Evolutionary conservation across 2,113 vertebrate genomes (phyloP).

Genomic region (Dasyornis broadbenti): DNA sequence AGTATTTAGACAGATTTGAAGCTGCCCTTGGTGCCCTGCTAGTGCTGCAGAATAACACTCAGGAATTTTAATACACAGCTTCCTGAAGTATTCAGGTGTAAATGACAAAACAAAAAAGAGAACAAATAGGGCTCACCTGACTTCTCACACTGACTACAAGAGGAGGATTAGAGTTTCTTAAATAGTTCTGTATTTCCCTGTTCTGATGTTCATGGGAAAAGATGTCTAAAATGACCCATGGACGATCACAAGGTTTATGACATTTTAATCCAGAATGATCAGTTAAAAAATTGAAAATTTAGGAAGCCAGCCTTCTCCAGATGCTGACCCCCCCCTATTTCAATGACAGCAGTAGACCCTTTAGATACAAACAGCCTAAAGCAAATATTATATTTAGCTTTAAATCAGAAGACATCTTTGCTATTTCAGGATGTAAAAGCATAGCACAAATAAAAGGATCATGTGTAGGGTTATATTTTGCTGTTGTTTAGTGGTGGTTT

Average conservation of each 20-base stretch:
- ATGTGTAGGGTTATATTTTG: background rate
- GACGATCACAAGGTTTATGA: background rate
- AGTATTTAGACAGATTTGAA: background rate
- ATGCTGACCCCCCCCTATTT: rapidly evolving
- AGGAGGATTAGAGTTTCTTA: background rate
- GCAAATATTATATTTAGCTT: background rate
- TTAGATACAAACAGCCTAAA: background rate
- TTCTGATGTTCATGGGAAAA: background rate
- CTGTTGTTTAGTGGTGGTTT: background rate
- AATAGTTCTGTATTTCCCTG: background rate
- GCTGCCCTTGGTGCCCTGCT: background rate
- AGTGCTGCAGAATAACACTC: background rate
- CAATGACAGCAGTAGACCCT: background rate
- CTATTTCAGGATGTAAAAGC: background rate
- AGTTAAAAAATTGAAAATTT: background rate
- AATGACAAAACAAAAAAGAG: background rate
- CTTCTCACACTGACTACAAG: background rate
- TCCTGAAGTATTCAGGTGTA: background rate
- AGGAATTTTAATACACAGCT: background rate
- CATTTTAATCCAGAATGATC: background rate
- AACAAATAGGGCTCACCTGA: background rate
- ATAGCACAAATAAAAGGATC: background rate
- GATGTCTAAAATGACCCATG: background rate
- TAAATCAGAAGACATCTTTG: background rate
- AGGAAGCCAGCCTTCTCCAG: background rate